Evolutionary conservation across 2,888 invertebrate genomes (phyloP).

Genomic region (Drosophila subsilvestris): DNA sequence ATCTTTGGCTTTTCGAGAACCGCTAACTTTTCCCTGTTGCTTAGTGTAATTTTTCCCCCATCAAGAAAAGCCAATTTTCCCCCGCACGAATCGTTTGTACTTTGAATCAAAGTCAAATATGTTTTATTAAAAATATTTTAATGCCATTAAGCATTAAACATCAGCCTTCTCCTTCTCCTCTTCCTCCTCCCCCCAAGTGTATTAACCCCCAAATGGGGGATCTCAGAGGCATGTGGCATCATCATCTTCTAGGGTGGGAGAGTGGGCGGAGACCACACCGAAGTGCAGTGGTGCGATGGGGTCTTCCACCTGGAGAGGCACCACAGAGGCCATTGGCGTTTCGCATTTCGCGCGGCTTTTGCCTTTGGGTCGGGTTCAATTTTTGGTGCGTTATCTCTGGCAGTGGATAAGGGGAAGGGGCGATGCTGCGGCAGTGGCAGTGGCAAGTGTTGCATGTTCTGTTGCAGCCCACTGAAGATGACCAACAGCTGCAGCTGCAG

Average conservation of each 20-base stretch:
- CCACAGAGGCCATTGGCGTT: conserved; percentile 50
- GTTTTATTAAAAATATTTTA: conserved; percentile 79
- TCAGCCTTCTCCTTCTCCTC: conserved; percentile 32
- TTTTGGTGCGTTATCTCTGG: conserved; percentile 57
- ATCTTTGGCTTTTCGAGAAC: not conserved
- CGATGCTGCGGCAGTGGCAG: conserved; percentile 30
- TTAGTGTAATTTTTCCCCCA: conserved; percentile 11
- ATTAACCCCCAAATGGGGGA: conserved; percentile 66
- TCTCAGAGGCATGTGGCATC: conserved; percentile 42
- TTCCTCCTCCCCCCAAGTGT: conserved; percentile 45
- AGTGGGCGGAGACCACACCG: conserved; percentile 33
- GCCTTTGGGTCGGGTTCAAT: conserved; percentile 69
- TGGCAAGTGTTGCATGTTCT: conserved; percentile 60
- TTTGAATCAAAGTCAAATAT: conserved; percentile 71
- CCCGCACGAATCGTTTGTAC: conserved; percentile 29
- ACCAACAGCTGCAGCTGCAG: conserved; percentile 46
- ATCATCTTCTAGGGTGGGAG: conserved; percentile 35
- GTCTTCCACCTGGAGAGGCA: conserved; percentile 17
- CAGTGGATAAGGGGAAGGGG: conserved; percentile 17
- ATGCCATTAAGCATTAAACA: conserved; percentile 77
- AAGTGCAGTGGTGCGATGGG: conserved; percentile 36
- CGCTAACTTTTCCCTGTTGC: not conserved
- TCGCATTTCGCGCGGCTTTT: conserved; percentile 68
- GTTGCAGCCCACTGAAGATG: conserved; percentile 64
- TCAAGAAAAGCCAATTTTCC: conserved; percentile 35